phyloP scores from a whole-genome alignment of 2,113 vertebrate species.

The Nycticryphes semicollaris region DNA sequence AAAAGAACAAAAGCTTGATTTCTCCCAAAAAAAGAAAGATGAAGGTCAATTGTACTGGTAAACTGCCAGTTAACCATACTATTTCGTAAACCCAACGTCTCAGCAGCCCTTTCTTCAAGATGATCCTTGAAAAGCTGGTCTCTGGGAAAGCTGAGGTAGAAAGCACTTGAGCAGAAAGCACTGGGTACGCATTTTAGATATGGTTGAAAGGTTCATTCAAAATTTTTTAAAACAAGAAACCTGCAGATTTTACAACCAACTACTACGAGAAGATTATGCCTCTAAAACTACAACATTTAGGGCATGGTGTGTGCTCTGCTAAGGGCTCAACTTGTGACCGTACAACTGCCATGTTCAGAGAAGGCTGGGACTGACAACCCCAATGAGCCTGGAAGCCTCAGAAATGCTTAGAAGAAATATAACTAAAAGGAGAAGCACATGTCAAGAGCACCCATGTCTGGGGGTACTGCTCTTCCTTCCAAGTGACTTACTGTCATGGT shows the following conservation, averaged over 20 bases:
- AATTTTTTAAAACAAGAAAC: not conserved
- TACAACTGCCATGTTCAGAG: fast-evolving
- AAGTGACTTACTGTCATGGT: not conserved
- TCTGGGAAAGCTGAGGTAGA: not conserved
- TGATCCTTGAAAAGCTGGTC: not conserved
- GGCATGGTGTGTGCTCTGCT: not conserved
- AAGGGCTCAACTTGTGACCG: not conserved
- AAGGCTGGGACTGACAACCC: fast-evolving
- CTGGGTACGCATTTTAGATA: not conserved
- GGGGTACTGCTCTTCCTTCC: not conserved
- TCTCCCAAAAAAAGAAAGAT: not conserved
- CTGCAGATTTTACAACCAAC: not conserved
- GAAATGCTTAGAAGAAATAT: not conserved
- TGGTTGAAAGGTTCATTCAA: not conserved
- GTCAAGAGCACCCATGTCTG: not conserved
- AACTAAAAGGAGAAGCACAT: not conserved
- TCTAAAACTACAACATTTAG: not conserved
- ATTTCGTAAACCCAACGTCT: not conserved
- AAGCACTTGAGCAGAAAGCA: not conserved
- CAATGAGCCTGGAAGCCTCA: too few species aligned
- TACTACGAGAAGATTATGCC: not conserved
- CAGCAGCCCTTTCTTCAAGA: not conserved
- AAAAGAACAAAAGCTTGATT: not conserved
- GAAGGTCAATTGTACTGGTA: not conserved
- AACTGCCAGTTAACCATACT: not conserved